Conservation (phyloP, 1,140 invertebrate genomes). For the Solen grandis region DNA sequence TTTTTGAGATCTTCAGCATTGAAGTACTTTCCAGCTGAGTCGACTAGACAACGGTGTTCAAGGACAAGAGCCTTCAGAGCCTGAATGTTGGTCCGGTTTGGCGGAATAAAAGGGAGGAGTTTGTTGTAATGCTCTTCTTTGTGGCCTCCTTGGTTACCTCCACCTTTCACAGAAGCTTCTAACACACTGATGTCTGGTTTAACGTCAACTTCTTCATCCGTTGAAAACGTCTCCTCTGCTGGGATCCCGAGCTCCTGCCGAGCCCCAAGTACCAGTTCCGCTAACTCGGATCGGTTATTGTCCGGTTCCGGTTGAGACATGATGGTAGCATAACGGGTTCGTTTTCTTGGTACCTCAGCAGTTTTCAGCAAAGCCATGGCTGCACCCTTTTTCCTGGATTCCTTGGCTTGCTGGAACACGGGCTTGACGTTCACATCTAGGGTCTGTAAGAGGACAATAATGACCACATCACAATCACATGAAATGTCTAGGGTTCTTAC, state of each 20-base stretch:
- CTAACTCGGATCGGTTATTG: no score
- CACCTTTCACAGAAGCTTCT: slow-evolving; percentile 4
- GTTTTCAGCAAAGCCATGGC: slow-evolving; percentile 19
- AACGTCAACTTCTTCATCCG: neutral
- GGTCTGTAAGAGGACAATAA: slow-evolving; percentile 45
- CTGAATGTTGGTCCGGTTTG: slow-evolving; percentile 34
- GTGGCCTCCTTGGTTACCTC: neutral
- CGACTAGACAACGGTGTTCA: slow-evolving; percentile 45
- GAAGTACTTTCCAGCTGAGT: slow-evolving; percentile 36
- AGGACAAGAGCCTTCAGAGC: slow-evolving; percentile 49
- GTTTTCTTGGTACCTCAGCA: neutral
- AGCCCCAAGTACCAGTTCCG: neutral
- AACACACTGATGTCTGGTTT: neutral
- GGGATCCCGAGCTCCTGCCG: neutral
- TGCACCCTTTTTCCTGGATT: neutral
- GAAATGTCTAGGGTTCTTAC: no score
- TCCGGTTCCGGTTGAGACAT: no score
- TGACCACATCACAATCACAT: no score
- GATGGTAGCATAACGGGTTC: no score
- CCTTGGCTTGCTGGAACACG: slow-evolving; percentile 30
- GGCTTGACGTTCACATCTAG: slow-evolving; percentile 57
- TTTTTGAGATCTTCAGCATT: neutral
- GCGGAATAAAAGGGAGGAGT: slow-evolving; percentile 52
- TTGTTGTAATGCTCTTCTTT: neutral
- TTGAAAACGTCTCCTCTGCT: no score